Evolutionary conservation across 1,140 invertebrate genomes (phyloP).

Genomic region (Camponotus pennsylvanicus): DNA sequence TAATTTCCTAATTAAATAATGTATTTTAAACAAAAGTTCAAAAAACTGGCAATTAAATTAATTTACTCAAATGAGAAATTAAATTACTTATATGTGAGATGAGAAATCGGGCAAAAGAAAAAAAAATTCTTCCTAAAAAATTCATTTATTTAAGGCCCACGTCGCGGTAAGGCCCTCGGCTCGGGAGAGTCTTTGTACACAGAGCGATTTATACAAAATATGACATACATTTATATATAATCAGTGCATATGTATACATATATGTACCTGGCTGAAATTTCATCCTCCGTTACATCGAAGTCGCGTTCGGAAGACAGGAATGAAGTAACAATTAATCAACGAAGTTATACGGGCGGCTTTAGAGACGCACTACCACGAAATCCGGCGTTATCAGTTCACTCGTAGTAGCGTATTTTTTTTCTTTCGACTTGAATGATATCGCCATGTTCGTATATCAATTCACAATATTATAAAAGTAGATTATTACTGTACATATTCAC

Average conservation of each 20-base stretch:
- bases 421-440: constrained; percentile 8
- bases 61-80: neutral
- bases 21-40: neutral
- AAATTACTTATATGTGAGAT: neutral
- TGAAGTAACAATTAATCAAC: constrained; percentile 50
- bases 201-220: constrained; percentile 83
- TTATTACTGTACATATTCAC: constrained; percentile 59
- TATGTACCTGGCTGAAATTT: constrained; percentile 55
- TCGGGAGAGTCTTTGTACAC: constrained; percentile 80
- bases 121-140: constrained; percentile 77
- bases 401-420: constrained; percentile 64
- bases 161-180: constrained; percentile 58
- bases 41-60: neutral
- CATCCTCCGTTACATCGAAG: constrained; percentile 70
- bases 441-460: constrained; percentile 35
- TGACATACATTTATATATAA: constrained; percentile 66
- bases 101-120: neutral
- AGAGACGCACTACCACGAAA: constrained; percentile 70
- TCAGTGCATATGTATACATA: constrained; percentile 60
- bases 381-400: constrained; percentile 79
- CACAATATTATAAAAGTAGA: constrained; percentile 28
- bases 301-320: constrained; percentile 25
- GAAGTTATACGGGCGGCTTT: constrained; percentile 10
- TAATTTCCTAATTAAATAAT: neutral
- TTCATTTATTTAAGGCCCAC: constrained; percentile 82